These are phyloP conservation scores for Erannis defoliaria DNA, from an alignment of 2,888 invertebrate genomes.

Conservation along the genomic window DNA sequence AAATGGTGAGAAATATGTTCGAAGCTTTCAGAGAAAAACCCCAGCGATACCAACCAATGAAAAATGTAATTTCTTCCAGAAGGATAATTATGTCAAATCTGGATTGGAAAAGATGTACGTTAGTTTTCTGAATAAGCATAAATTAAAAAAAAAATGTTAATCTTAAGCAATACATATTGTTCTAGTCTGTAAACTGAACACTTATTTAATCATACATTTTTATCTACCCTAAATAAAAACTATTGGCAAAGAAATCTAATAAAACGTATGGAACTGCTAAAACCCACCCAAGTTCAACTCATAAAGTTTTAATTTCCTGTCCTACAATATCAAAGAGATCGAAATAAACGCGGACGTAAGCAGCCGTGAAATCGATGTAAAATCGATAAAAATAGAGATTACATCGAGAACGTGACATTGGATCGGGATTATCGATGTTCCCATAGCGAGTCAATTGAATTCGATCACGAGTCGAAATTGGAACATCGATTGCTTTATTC, in stretches of 20 bases:
- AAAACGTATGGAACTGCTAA: conserved; percentile 23
- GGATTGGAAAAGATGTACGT: no score
- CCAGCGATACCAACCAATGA: no score
- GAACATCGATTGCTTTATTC: conserved; percentile 34
- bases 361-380: conserved; percentile 46
- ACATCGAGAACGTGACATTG: conserved; percentile 49
- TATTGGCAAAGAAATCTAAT: neutral
- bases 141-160: no score
- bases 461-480: conserved; percentile 36
- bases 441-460: conserved; percentile 37
- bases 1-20: no score
- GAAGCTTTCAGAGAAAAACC: no score
- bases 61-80: no score
- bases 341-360: conserved; percentile 38
- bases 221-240: no score
- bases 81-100: no score
- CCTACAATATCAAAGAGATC: conserved; percentile 36
- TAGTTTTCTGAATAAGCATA: no score
- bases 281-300: conserved; percentile 30
- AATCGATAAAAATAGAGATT: conserved; percentile 47
- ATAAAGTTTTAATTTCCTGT: conserved; percentile 35
- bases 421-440: conserved; percentile 43
- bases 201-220: no score
- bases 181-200: no score
- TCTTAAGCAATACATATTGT: no score